Percentiles rank a stretch among this genome's conserved stretches.
Evolutionary conservation across 2,797 vertebrate species (phyloP).

Genomic region (Numenius phaeopus): DNA sequence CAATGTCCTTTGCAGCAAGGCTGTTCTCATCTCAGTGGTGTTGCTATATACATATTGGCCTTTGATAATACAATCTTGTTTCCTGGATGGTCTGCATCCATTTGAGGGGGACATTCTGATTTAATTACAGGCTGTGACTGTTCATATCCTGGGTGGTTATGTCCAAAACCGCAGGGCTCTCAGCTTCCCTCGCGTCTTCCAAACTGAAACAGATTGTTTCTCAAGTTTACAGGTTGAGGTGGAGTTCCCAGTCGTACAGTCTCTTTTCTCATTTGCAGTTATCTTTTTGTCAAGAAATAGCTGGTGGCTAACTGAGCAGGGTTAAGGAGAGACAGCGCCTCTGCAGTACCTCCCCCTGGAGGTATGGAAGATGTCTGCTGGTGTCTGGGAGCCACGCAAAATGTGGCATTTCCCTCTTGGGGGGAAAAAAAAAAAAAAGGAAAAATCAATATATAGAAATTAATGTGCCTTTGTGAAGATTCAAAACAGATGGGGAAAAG

Average conservation of each 20-base stretch:
- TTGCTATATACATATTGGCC: background rate
- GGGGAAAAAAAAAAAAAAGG: too few relatives aligned
- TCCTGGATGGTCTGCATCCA: background rate
- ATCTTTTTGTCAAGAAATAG: background rate
- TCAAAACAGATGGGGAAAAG: slow-evolving; percentile 82
- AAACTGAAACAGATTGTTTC: background rate
- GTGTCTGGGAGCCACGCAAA: background rate
- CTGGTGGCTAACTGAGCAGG: background rate
- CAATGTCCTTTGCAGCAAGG: background rate
- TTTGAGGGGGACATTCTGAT: background rate
- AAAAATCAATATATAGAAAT: slow-evolving; percentile 75
- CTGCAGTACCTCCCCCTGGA: background rate
- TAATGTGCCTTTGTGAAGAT: slow-evolving; percentile 77
- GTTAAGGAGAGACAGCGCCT: background rate
- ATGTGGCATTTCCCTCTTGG: background rate
- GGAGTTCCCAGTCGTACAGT: background rate
- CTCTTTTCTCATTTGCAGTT: background rate
- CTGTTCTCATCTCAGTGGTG: background rate
- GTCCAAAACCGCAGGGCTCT: background rate
- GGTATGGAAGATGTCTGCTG: background rate
- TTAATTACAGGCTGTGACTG: background rate
- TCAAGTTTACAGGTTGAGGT: background rate
- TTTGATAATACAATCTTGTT: background rate
- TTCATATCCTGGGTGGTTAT: background rate
- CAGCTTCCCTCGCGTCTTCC: accelerated